These are phyloP conservation scores for Centroberyx gerrardi DNA, from an alignment of 2,797 vertebrate genomes.

Conservation along the genomic window DNA sequence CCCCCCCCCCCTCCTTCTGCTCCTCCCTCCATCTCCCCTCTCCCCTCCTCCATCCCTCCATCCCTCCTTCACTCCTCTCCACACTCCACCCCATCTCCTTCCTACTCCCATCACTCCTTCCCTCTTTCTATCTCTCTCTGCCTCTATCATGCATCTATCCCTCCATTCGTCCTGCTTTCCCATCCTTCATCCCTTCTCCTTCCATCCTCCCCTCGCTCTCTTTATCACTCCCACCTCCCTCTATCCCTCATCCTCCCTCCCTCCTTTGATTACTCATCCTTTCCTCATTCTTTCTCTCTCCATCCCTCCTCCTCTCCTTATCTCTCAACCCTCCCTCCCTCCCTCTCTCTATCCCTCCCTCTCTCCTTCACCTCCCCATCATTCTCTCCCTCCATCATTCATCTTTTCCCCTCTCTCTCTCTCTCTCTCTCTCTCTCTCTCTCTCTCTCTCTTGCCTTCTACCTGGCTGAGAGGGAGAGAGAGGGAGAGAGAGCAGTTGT, in stretches of 20 bases:
- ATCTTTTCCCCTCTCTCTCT: background rate
- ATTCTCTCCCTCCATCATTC: too few species aligned
- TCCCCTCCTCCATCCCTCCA: background rate
- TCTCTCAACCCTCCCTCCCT: too few species aligned
- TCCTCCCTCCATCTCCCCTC: constrained; percentile 7
- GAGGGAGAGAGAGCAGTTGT: constrained; percentile 46
- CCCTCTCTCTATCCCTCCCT: too few species aligned
- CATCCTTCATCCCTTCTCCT: background rate
- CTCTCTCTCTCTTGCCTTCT: constrained; percentile 14
- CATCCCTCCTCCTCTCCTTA: too few species aligned
- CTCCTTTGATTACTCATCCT: too few species aligned
- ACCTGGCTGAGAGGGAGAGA: constrained; percentile 19
- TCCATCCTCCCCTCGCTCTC: too few species aligned
- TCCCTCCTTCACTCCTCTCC: constrained; percentile 4
- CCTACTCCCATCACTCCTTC: background rate
- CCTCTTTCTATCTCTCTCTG: background rate
- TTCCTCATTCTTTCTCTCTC: too few species aligned
- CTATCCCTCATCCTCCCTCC: too few species aligned
- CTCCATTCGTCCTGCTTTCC: background rate
- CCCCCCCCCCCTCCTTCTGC: background rate
- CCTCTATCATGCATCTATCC: constrained; percentile 16
- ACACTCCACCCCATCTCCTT: background rate
- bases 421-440: too few species aligned
- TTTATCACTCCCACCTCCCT: background rate
- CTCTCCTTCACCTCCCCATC: too few species aligned